Base-by-base conservation (phyloP, 2,113 vertebrate genomes). In the Bothrops jararaca region DNA sequence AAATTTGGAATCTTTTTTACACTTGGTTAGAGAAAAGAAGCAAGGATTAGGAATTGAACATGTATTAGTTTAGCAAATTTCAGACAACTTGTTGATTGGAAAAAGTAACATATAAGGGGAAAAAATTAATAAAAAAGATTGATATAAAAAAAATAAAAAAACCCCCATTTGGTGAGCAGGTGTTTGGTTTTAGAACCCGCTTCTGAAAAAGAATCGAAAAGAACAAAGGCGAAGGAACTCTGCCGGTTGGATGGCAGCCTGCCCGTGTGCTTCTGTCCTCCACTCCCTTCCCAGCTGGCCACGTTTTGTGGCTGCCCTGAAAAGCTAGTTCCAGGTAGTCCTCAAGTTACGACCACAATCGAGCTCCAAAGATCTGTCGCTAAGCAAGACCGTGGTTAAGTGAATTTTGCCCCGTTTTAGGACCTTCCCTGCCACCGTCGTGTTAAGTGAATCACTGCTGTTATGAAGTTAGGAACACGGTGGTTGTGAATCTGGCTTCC, bases 251-350 rank as follows among this genome's bases (percentile, higher is more conserved):
- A 3, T 50, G 50, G 22, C 4, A 6, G 12, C 64, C 45, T 53
- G 7, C 23, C 18, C 20, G 2, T 3, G 0, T 1, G 1, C 1
- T 23, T 11, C 1, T 7, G 57, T 45, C 42, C 15, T 22, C 54
- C 4, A 6, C 22, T 9, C 22, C 24, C n/a, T 42, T 39, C 69
- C 24, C 13, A 2, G 4, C 50, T 11, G 57, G 87, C n/a, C 34
- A 56, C 56, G 52, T 23, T 92, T 18, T 74, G 60, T 24, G 2
- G 4, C 60, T 18, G 23, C 13, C 24, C 15, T 48, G 24, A 20
- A 45, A 92, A 89, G 26, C 80, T 89, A 92, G 80, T 57, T 89
- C 29, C 60, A 64, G 60, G 60, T 13, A 29, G 26, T 64, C 26
- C 60, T 64, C 60, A 64, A 5, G 24, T 29, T 29, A 64, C 1